Conservation (phyloP, 1,140 invertebrate species). For the Temnothorax curvispinosus region DNA sequence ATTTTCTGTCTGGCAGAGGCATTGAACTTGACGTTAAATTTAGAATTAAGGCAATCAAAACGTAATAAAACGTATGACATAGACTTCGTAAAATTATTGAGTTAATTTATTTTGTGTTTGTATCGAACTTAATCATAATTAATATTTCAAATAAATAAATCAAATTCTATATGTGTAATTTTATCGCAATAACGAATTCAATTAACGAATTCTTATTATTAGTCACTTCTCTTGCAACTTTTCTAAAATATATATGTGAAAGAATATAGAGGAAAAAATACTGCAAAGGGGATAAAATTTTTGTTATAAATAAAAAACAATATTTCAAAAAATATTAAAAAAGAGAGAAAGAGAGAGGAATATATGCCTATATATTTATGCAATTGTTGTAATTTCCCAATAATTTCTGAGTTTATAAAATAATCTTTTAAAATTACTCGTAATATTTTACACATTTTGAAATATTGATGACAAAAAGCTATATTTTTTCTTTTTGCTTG, state of each 20-base stretch:
- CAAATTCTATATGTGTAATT: background rate
- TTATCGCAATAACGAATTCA: background rate
- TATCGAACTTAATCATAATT: background rate
- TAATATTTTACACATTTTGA: background rate
- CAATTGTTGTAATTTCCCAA: background rate
- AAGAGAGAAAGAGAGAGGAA: background rate
- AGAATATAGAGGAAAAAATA: background rate
- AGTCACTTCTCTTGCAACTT: background rate
- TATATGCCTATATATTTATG: background rate
- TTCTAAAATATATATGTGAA: background rate
- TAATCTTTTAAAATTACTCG: background rate
- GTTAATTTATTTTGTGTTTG: slow-evolving; percentile 1
- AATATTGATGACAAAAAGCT: background rate
- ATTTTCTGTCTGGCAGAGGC: background rate
- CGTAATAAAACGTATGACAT: background rate
- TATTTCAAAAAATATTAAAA: background rate
- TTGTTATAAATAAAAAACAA: background rate
- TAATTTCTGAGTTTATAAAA: background rate
- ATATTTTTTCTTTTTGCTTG: background rate
- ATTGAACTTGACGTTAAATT: background rate
- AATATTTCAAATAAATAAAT: background rate
- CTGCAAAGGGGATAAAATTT: background rate
- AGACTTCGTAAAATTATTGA: background rate
- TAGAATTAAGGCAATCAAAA: background rate
- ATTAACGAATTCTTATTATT: background rate